Base-by-base conservation (phyloP, 2,888 invertebrate species). In the Anticlea derivata region DNA sequence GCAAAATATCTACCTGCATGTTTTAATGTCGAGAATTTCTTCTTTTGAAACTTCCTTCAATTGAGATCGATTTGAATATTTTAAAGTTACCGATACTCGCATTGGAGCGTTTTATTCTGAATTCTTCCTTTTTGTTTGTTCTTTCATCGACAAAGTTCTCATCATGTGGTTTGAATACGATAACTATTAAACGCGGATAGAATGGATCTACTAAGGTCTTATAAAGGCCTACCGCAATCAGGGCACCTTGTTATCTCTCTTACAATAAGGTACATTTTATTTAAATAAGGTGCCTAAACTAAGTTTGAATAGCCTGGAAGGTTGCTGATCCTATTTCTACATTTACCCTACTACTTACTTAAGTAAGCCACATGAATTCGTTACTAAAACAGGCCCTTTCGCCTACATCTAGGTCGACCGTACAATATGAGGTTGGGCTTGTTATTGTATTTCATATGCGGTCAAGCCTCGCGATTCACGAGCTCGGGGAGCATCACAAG, bases 1-100 rank as follows among this genome's bases (percentile, higher is more conserved):
- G 71, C 74, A 73, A 82, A 78, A 83, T 83, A 83, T 79, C 76
- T 72, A 81, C 83, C 81, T 83, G 79, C 77, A 81, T 83, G 84
- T 81, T 84, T 83, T 80, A 83, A 83, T 78, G 77, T 69, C 71
- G 68, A 68, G 72, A 80, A 81, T 76, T 81, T 78, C 78, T 75
- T 73, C 73, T 77, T 80, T 78, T 79, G 75, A 78, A 78, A 73
- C 75, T 72, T 71, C 65, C 61, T 65, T 52, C 66, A 66, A 66
- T 68, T 62, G 63, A 58, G 58, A 70, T 68, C 68, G 69, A 70
- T 75, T 70, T 75, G 74, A 75, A 75, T 74, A 71, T 73, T 70
- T 73, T 71, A 76, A 65, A 58, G 59, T 54, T 50, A 56, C 48
- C 47, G 58, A 56, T 62, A 55, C 54, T 50, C 38, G 48, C 50